Evolutionary conservation across 2,113 vertebrate genomes (phyloP), one percentile per base, ranked within the genome.

Genomic region (Ellobius talpinus): DNA sequence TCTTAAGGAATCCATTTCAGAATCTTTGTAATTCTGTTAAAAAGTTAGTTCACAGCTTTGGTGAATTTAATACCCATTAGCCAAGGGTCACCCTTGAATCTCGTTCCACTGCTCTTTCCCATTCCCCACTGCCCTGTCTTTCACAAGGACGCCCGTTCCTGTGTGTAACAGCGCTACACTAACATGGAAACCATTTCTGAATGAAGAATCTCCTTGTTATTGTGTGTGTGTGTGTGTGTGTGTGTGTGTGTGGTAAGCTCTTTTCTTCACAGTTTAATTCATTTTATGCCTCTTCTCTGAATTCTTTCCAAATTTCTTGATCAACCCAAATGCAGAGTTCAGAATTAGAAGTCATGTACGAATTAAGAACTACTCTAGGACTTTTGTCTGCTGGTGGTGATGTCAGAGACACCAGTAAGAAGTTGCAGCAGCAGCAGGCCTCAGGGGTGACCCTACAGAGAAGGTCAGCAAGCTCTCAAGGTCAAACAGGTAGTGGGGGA

Each of bases 281-380:
- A 77, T 91, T 82, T 81, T 77, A 45, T 93, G 72, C 26, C 31
- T 92, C 5, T 61, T 23, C 82, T 96, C 91, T 95, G 74, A 96
- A 65, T 29, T 3, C n/a, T 92, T 73, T 90, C 39, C 50, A 88
- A 93, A 52, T 81, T 81, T 89, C 45, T 86, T 95, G 23, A n/a
- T 85, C 86, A 92, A 89, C n/a, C 91, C 26, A 26, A 92, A 92
- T 92, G n/a, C 31, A 55, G 17, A 95, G 16, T 61, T 93, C 65
- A 77, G 72, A 85, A 91, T 90, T 88, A 68, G 61, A 88, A 89
- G 55, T n/a, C 55, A 61, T 31, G 3, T 55, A 58, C 47, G 39
- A 77, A 81, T n/a, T 81, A 90, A 90, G 33, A 42, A 66, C 52
- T 50, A 16, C 33, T 85, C 50, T 72, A 79, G 77, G 12, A 58